Base-by-base conservation (phyloP, 2,797 vertebrate genomes). In the Neoniphon sammara region DNA sequence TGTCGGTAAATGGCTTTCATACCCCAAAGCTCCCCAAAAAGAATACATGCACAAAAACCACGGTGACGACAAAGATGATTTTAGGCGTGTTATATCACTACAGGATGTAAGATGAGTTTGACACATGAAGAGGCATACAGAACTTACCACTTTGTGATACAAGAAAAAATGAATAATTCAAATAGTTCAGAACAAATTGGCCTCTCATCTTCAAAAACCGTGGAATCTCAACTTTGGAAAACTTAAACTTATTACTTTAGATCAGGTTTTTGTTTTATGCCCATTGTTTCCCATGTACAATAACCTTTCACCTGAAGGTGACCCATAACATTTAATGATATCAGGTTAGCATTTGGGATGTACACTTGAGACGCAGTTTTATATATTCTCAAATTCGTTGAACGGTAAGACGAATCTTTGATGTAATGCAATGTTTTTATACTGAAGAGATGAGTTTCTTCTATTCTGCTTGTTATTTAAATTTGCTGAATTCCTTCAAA, bases 1-100 rank as follows among this genome's bases (percentile, higher is more conserved):
- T 67, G 42, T 55, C 50, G 36, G 52, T 17, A 54, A 83, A 70
- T 55, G 23, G 18, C 39, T 71, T 23, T 74, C 47, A 60, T 14
- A 47, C 20, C n/a, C 49, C 52, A 49, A 7, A 5, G 36, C 36
- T 39, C 6, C 25, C 3, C 4, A 7, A 21, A n/a, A 50, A 52
- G 3, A 73, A 52, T 21, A 61, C 18, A 23, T 58, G 52, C 30
- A 54, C n/a, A 25, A 34, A 46, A 44, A 59, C 34, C 47, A 34
- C 72, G 46, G 18, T 21, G 58, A 55, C 42, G 36, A 53, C 54
- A 54, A 49, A 66, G 56, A 53, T 27, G 25, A 36, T 79, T 75
- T 44, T 47, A 39, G 7, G 49, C 27, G 27, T 70, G 27, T 67
- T 70, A 66, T 63, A 50, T 63, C 64, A 60, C 39, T n/a, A 4